Evolutionary conservation across 2,113 vertebrate genomes (phyloP).

Genomic region (Leucosticte australis): DNA sequence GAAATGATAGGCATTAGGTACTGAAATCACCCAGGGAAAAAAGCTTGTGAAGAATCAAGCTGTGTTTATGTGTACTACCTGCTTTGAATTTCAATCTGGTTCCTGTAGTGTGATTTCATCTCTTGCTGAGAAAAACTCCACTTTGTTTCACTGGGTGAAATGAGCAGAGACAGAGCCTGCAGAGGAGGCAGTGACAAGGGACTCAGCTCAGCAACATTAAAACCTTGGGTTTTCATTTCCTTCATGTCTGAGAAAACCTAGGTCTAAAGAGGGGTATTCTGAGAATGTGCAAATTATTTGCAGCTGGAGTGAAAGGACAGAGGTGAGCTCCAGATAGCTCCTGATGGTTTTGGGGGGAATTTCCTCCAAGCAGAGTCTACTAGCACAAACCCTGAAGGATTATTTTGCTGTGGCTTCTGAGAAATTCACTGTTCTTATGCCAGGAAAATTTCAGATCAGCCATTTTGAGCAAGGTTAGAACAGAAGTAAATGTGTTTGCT

Average conservation of each 20-base stretch:
- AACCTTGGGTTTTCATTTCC: background rate
- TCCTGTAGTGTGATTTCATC: background rate
- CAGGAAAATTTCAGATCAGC: background rate
- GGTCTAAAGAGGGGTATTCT: background rate
- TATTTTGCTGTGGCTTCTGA: background rate
- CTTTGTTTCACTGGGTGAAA: background rate
- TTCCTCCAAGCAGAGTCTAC: background rate
- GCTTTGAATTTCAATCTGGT: background rate
- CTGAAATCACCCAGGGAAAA: background rate
- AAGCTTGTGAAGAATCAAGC: background rate
- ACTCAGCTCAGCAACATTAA: background rate
- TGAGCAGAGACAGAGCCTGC: background rate
- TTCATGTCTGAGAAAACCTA: background rate
- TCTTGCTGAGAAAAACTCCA: background rate
- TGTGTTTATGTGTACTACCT: background rate
- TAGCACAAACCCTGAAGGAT: background rate
- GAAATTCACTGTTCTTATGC: background rate
- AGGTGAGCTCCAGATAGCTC: background rate
- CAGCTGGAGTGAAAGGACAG: background rate
- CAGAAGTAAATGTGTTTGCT: background rate
- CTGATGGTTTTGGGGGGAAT: background rate
- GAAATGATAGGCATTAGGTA: background rate
- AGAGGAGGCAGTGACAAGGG: background rate
- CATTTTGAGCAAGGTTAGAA: background rate
- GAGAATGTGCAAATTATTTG: background rate